Conservation (phyloP, 2,113 vertebrate genomes). For the Myiozetetes cayanensis region DNA sequence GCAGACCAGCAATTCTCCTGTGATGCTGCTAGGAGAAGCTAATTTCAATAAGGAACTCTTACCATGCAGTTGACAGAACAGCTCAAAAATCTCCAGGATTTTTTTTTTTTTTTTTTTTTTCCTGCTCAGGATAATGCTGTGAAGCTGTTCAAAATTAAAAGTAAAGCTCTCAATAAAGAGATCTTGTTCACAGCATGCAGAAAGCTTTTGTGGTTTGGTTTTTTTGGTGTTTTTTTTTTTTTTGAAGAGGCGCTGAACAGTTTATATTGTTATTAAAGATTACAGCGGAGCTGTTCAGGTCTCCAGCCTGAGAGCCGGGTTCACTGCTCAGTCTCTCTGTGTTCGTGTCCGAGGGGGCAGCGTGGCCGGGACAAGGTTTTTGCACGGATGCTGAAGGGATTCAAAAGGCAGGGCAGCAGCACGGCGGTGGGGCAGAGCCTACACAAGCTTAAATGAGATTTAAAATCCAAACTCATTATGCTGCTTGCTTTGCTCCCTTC, state of each 20-base stretch:
- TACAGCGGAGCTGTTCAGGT: not conserved
- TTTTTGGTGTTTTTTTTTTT: not conserved
- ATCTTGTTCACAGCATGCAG: constrained; percentile 44
- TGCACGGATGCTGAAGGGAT: not conserved
- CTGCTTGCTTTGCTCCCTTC: not conserved
- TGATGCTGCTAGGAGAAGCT: not conserved
- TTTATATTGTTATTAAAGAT: constrained; percentile 32
- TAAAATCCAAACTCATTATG: not conserved
- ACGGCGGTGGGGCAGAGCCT: not conserved
- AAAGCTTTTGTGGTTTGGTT: not conserved
- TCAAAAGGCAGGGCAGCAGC: not conserved
- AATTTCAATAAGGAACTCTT: not conserved
- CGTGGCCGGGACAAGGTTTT: not conserved
- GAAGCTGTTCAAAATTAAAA: constrained; percentile 73
- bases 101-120: not conserved
- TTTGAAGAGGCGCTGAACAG: not conserved
- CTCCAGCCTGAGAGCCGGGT: not conserved
- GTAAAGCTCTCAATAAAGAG: constrained; percentile 69
- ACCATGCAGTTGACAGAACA: constrained; percentile 22
- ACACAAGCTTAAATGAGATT: not conserved
- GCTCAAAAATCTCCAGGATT: not conserved
- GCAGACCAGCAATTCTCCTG: not conserved
- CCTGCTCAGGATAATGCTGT: constrained; percentile 21
- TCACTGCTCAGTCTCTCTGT: not conserved
- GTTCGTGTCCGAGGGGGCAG: fast-evolving